phyloP scores from a whole-genome alignment of 2,888 invertebrate genomes.

The Seira sanloemensis region DNA sequence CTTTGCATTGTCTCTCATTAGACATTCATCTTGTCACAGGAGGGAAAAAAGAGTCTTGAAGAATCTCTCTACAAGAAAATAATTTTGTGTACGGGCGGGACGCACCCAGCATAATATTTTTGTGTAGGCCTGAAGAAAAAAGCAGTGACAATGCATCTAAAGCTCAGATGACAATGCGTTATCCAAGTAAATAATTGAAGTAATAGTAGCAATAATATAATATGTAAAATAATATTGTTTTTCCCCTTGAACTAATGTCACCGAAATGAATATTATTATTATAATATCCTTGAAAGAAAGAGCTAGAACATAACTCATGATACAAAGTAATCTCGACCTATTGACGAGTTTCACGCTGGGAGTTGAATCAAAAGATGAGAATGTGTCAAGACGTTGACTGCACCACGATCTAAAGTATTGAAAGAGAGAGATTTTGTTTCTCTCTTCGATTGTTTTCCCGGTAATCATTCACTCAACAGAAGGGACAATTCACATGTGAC shows the following conservation, averaged over 20 bases:
- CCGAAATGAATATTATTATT: too few relatives aligned
- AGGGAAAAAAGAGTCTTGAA: background rate
- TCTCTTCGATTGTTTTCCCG: constrained; percentile 8
- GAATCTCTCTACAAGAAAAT: background rate
- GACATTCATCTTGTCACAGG: constrained; percentile 60
- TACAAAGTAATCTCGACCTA: constrained; percentile 44
- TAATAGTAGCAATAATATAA: background rate
- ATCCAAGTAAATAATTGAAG: background rate
- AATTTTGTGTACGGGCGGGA: constrained; percentile 34
- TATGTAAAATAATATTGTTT: too few relatives aligned
- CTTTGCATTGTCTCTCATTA: constrained; percentile 49
- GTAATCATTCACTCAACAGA: constrained; percentile 53
- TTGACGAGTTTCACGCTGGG: constrained; percentile 28
- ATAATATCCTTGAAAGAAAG: background rate
- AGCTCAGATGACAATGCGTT: constrained; percentile 21
- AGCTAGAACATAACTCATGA: constrained; percentile 52
- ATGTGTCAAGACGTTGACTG: constrained; percentile 25
- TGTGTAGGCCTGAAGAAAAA: constrained; percentile 21
- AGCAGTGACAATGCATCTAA: too few relatives aligned
- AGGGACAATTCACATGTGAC: background rate
- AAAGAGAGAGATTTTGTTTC: too few relatives aligned
- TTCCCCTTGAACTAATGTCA: too few relatives aligned
- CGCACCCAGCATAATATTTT: constrained; percentile 59
- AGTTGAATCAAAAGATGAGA: constrained; percentile 32
- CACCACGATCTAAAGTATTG: too few relatives aligned